Percentiles rank a stretch among this genome's conserved stretches.
Evolutionary conservation across 2,888 invertebrate species (phyloP).

Genomic region (Scaeva pyrastri): DNA sequence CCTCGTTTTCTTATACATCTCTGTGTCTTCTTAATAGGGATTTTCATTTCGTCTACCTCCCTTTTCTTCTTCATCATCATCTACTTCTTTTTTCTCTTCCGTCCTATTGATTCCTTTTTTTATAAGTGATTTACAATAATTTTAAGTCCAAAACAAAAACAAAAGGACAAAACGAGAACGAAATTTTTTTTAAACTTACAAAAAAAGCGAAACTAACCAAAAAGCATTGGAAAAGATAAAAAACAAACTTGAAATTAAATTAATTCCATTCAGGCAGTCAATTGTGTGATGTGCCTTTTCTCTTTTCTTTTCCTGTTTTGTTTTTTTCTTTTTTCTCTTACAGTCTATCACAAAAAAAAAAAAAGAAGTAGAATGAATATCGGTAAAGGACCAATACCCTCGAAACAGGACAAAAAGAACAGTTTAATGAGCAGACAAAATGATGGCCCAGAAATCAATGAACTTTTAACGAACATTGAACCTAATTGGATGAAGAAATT

Average conservation of each 20-base stretch:
- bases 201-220: not conserved
- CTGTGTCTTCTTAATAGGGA: not conserved
- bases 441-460: conserved; percentile 55
- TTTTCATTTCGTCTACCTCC: conserved; percentile 2
- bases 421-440: conserved; percentile 50
- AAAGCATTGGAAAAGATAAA: conserved; percentile 15
- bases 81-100: not conserved
- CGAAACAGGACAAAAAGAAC: conserved; percentile 8
- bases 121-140: conserved; percentile 70
- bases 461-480: conserved; percentile 41
- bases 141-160: conserved; percentile 48
- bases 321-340: not conserved
- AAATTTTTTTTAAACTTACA: conserved; percentile 39
- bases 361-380: not conserved
- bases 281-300: conserved; percentile 38
- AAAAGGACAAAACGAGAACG: conserved; percentile 27
- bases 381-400: not conserved
- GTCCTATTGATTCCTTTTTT: conserved; percentile 57
- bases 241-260: conserved; percentile 65
- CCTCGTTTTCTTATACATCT: not conserved
- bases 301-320: not conserved
- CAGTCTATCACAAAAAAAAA: not conserved
- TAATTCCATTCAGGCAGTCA: conserved; percentile 66
- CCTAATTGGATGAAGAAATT: conserved; percentile 33
- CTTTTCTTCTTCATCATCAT: too few relatives aligned